These are phyloP conservation scores for Aquatica leii DNA, from an alignment of 2,888 invertebrate species.

Conservation along the genomic window DNA sequence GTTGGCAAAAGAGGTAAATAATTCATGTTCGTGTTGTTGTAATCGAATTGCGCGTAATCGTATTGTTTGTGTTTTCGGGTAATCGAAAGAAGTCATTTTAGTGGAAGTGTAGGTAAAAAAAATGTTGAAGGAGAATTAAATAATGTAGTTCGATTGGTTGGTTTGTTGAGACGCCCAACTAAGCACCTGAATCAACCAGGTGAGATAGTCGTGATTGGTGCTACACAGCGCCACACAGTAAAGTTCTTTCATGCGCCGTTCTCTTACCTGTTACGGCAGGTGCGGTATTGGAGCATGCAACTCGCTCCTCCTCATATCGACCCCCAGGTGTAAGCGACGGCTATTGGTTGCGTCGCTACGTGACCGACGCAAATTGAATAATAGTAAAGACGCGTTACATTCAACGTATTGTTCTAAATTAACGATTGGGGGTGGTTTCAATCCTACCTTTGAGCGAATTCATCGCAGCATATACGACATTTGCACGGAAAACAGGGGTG, in stretches of 20 bases:
- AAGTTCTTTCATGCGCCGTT: slow-evolving; percentile 52
- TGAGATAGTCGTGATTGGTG: slow-evolving; percentile 38
- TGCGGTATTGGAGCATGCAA: slow-evolving; percentile 51
- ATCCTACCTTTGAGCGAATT: slow-evolving; percentile 27
- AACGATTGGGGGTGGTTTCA: slow-evolving; percentile 32
- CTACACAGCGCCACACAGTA: slow-evolving; percentile 31
- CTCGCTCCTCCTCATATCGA: slow-evolving; percentile 58
- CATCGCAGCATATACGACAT: slow-evolving; percentile 42
- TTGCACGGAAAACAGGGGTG: slow-evolving; percentile 43
- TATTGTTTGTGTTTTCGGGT: no score
- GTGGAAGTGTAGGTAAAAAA: no score
- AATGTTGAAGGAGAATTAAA: not conserved
- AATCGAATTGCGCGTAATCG: no score
- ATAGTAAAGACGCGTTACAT: slow-evolving; percentile 23
- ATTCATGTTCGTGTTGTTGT: no score
- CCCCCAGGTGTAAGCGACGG: slow-evolving; percentile 55
- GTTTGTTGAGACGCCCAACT: slow-evolving; percentile 38
- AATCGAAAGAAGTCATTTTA: no score
- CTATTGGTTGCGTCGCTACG: slow-evolving; percentile 52
- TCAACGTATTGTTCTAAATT: slow-evolving; percentile 22
- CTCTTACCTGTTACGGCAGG: slow-evolving; percentile 54
- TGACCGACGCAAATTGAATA: slow-evolving; percentile 48
- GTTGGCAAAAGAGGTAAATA: no score
- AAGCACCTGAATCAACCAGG: slow-evolving; percentile 44
- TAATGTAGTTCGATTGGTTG: slow-evolving; percentile 37